phyloP scores from a whole-genome alignment of 2,888 invertebrate genomes.

The Macrosoma leucophasiata region DNA sequence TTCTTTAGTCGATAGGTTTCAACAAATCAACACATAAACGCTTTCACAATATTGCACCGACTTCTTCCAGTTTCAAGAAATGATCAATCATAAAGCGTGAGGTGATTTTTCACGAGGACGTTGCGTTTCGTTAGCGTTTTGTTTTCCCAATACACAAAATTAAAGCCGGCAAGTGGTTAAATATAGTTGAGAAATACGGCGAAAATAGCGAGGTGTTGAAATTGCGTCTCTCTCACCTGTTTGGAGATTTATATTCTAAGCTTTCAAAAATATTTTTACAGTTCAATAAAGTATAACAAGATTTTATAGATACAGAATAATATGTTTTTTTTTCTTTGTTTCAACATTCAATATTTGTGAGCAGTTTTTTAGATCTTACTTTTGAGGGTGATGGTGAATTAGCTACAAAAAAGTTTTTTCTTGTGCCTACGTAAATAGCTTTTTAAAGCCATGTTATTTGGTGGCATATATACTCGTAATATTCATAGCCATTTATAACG shows the following conservation, averaged over 20 bases:
- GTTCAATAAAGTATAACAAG: too few relatives aligned
- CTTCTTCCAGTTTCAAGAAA: slow-evolving; percentile 57
- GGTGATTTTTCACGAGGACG: slow-evolving; percentile 66
- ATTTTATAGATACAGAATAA: too few relatives aligned
- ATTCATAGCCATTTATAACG: too few relatives aligned
- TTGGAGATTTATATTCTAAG: slow-evolving; percentile 19
- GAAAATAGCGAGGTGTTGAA: slow-evolving; percentile 57
- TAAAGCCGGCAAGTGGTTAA: slow-evolving; percentile 45
- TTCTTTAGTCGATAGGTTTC: slow-evolving; percentile 48
- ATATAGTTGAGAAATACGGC: slow-evolving; percentile 48
- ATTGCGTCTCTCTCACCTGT: slow-evolving; percentile 55
- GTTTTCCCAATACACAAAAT: slow-evolving; percentile 65
- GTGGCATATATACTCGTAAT: too few relatives aligned
- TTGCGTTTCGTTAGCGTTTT: slow-evolving; percentile 57
- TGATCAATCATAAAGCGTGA: slow-evolving; percentile 69
- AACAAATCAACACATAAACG: slow-evolving; percentile 65
- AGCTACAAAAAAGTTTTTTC: too few relatives aligned
- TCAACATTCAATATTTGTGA: too few relatives aligned
- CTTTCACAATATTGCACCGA: slow-evolving; percentile 40
- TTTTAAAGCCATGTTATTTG: too few relatives aligned
- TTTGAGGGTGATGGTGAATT: too few relatives aligned
- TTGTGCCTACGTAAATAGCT: too few relatives aligned
- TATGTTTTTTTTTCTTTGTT: too few relatives aligned
- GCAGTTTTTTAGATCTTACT: too few relatives aligned
- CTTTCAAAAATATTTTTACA: too few relatives aligned